phyloP scores from a whole-genome alignment of 2,113 vertebrate species.

The Crotalus helleri region DNA sequence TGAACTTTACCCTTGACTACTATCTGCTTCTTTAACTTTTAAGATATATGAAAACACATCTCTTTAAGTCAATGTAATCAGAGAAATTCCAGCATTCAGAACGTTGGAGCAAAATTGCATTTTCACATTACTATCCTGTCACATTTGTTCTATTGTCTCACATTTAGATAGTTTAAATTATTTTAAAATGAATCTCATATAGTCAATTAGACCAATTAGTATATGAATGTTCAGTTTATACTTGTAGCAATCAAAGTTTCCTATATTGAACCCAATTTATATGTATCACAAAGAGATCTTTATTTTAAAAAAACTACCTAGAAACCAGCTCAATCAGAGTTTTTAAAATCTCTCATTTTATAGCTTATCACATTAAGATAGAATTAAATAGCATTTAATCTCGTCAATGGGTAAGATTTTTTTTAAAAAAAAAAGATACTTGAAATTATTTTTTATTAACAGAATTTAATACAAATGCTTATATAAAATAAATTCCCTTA shows the following conservation, averaged over 20 bases:
- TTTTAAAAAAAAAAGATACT: background rate
- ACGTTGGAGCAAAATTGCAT: background rate
- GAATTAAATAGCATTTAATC: background rate
- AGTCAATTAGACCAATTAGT: background rate
- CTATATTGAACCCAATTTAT: background rate
- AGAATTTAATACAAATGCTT: background rate
- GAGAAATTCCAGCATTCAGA: background rate
- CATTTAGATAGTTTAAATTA: background rate
- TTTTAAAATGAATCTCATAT: background rate
- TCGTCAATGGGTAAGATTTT: background rate
- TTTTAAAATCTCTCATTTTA: too few relatives aligned
- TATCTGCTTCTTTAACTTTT: background rate
- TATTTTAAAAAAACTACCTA: background rate
- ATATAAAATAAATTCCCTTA: background rate
- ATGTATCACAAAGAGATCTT: background rate
- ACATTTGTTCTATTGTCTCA: background rate
- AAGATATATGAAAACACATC: background rate
- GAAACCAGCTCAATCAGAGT: too few relatives aligned
- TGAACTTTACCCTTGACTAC: background rate
- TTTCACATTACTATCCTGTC: background rate
- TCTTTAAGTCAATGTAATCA: background rate
- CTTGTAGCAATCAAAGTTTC: background rate
- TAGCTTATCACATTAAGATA: too few relatives aligned
- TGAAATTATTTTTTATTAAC: background rate
- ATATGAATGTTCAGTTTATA: background rate